Conservation (phyloP, 2,888 invertebrate species). For the Tiphia femorata region DNA sequence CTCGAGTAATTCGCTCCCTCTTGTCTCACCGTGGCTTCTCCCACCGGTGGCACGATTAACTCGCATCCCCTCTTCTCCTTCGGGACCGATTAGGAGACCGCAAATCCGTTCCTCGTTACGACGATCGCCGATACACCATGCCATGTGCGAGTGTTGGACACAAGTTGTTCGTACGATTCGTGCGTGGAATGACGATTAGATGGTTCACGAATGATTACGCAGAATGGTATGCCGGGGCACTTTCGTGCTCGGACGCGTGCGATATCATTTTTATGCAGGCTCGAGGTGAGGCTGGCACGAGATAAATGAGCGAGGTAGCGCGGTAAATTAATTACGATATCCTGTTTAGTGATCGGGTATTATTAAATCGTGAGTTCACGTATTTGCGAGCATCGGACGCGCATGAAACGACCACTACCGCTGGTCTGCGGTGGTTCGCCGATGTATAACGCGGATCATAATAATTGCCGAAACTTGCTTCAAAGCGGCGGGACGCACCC, state of each 20-base stretch:
- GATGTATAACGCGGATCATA: slow-evolving; percentile 45
- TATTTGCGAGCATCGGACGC: slow-evolving; percentile 25
- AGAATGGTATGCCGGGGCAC: too few relatives aligned
- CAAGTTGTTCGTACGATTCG: too few relatives aligned
- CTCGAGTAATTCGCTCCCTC: slow-evolving; percentile 26
- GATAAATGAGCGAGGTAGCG: too few relatives aligned
- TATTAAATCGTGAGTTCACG: too few relatives aligned
- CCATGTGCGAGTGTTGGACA: too few relatives aligned
- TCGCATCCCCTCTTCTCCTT: slow-evolving; percentile 4
- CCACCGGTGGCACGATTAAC: slow-evolving; percentile 36
- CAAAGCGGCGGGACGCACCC: slow-evolving; percentile 41
- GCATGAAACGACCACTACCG: slow-evolving; percentile 19
- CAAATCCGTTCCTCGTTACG: slow-evolving; percentile 33
- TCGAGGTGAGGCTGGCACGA: too few relatives aligned
- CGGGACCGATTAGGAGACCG: slow-evolving; percentile 34
- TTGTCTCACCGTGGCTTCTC: slow-evolving; percentile 33
- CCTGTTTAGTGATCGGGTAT: too few relatives aligned
- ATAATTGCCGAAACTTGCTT: slow-evolving; percentile 56
- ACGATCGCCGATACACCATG: slow-evolving; percentile 28
- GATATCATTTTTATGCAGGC: too few relatives aligned
- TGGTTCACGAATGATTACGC: too few relatives aligned
- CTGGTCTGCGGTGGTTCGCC: slow-evolving; percentile 34
- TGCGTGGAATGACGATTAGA: too few relatives aligned
- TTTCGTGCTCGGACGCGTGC: too few relatives aligned
- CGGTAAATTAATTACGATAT: too few relatives aligned